phyloP scores from a whole-genome alignment of 2,113 vertebrate genomes.

The Notarius quadriscutis region DNA sequence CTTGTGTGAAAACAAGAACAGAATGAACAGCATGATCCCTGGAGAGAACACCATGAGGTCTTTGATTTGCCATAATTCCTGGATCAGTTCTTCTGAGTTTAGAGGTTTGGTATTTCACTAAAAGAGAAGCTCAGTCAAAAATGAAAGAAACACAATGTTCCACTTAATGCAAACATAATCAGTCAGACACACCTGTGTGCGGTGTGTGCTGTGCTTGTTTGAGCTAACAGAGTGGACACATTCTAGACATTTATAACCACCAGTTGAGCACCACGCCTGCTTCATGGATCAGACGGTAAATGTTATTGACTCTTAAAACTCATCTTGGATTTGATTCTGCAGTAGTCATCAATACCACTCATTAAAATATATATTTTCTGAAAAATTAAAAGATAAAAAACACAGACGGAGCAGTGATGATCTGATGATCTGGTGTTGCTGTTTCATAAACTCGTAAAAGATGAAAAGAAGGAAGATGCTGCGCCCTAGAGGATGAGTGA shows the following conservation, averaged over 20 bases:
- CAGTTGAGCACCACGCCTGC: neutral
- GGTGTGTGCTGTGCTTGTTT: neutral
- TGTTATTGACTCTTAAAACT: neutral
- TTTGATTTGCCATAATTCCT: neutral
- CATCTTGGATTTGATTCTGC: neutral
- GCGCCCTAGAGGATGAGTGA: slow-evolving; percentile 36
- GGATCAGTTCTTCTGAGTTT: neutral
- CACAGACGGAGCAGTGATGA: no score
- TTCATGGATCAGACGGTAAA: neutral
- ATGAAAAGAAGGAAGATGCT: slow-evolving; percentile 23
- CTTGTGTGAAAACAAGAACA: neutral
- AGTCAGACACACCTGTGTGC: no score
- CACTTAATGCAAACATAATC: neutral
- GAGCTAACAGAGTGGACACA: neutral
- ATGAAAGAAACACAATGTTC: neutral
- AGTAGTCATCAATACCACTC: neutral
- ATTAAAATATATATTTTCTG: neutral
- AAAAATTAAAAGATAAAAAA: neutral
- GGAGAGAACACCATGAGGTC: neutral
- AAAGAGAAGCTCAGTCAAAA: neutral
- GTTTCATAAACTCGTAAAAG: neutral
- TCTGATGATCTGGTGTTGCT: neutral
- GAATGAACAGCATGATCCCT: neutral
- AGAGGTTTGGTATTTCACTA: neutral
- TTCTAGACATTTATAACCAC: neutral